Percentiles rank a stretch among this genome's conserved stretches.
These are phyloP conservation scores for Oreotrochilus melanogaster DNA, from an alignment of 2,113 vertebrate species.

Conservation along the genomic window DNA sequence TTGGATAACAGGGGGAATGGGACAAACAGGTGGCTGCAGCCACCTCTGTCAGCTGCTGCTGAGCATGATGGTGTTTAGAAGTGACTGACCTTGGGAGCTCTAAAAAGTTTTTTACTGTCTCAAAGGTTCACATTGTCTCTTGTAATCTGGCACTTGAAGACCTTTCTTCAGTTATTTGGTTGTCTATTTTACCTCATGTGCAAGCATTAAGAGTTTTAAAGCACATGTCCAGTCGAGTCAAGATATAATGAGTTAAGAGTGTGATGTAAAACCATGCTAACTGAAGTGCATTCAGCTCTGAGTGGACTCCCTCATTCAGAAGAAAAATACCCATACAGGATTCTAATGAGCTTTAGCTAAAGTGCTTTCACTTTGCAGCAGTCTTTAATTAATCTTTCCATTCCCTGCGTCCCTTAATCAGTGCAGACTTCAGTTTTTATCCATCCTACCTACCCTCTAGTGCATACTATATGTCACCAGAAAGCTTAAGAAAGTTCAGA, in stretches of 20 bases:
- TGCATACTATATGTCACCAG: not conserved
- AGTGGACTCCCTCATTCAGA: not conserved
- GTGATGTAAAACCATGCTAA: not conserved
- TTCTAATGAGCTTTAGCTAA: conserved; percentile 5
- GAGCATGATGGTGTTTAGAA: not conserved
- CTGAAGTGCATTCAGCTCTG: not conserved
- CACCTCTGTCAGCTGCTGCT: not conserved
- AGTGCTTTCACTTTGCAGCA: not conserved
- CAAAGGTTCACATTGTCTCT: not conserved
- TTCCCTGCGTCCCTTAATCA: not conserved
- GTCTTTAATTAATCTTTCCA: conserved; percentile 15
- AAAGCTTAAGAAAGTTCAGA: not conserved
- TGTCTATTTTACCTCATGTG: not conserved
- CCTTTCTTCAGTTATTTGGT: not conserved
- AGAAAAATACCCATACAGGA: not conserved
- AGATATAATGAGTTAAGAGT: not conserved
- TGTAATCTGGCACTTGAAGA: not conserved
- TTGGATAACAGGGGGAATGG: too few relatives aligned
- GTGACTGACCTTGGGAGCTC: not conserved
- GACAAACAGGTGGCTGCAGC: not conserved
- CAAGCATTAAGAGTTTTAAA: not conserved
- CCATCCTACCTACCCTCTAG: not conserved
- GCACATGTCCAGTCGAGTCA: not conserved
- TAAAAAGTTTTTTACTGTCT: not conserved
- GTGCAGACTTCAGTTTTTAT: not conserved